Percentiles rank a stretch among this genome's conserved stretches.
phyloP scores from a whole-genome alignment of 2,113 vertebrate genomes.

The Daboia siamensis region DNA sequence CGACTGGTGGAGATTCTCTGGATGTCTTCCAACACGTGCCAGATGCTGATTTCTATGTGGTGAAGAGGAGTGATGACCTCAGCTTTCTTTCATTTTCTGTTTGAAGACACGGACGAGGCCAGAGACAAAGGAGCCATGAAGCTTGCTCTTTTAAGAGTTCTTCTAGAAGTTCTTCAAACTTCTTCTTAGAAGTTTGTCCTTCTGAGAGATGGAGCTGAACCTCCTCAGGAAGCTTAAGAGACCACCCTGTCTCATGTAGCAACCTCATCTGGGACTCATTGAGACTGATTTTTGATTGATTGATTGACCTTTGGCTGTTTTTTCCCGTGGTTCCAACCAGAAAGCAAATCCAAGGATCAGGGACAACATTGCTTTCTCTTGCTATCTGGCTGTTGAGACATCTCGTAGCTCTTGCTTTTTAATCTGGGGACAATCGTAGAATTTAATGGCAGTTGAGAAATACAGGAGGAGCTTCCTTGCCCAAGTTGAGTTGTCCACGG shows the following conservation, averaged over 20 bases:
- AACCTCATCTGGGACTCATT: neutral
- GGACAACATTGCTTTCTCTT: neutral
- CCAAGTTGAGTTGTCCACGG: neutral
- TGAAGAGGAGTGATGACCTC: constrained; percentile 25
- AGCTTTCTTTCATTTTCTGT: neutral
- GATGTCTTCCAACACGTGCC: constrained; percentile 91
- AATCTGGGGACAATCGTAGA: neutral
- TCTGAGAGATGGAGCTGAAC: neutral
- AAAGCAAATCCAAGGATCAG: neutral
- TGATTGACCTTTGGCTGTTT: neutral
- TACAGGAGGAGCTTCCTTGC: neutral
- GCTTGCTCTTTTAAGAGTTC: neutral
- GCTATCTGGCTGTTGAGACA: neutral
- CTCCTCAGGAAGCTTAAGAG: neutral
- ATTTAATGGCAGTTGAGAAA: neutral
- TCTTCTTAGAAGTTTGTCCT: neutral
- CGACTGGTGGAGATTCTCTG: constrained; percentile 92
- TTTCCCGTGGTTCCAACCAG: neutral
- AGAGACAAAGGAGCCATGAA: neutral
- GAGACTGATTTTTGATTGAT: neutral
- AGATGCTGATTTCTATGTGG: constrained; percentile 90
- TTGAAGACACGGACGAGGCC: neutral
- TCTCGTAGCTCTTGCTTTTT: neutral
- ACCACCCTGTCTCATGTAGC: neutral
- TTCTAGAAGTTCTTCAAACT: neutral